A percentile compares a stretch with the other conserved stretches of the same genome.
These are phyloP conservation scores for Dallia pectoralis DNA, from an alignment of 2,797 vertebrate species.

Conservation along the genomic window DNA sequence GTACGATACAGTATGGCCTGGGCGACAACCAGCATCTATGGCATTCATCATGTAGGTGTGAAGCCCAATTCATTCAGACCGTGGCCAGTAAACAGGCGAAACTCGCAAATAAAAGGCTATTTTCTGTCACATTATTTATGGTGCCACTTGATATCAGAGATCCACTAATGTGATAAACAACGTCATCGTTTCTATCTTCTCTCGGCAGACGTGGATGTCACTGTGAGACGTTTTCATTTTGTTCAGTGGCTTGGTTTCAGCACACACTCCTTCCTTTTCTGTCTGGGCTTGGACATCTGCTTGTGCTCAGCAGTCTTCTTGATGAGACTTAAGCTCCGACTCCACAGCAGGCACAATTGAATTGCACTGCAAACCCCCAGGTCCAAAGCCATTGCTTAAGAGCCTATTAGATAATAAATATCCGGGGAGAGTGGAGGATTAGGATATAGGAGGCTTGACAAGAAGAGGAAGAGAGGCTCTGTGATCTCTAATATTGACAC, in stretches of 20 bases:
- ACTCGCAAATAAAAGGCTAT: neutral
- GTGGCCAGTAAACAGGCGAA: neutral
- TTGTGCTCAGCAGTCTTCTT: conserved; percentile 38
- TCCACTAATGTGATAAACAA: neutral
- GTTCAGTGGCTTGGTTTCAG: neutral
- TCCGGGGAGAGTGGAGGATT: neutral
- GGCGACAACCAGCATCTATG: neutral
- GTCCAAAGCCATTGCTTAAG: conserved; percentile 52
- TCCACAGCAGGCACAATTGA: conserved; percentile 41
- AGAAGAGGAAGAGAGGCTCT: no score
- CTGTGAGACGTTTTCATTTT: neutral
- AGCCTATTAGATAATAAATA: conserved; percentile 42
- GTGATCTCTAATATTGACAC: no score
- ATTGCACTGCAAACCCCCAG: conserved; percentile 34
- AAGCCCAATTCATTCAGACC: neutral
- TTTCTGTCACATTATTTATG: neutral
- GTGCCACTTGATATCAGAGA: neutral
- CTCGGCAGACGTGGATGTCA: neutral
- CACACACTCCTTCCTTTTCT: neutral
- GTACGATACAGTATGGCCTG: conserved; percentile 8
- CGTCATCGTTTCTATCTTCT: neutral
- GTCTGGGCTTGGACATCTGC: conserved; percentile 11
- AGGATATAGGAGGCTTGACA: no score
- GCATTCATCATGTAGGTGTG: neutral
- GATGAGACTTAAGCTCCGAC: conserved; percentile 44